These are phyloP conservation scores for Latrodectus hesperus DNA, from an alignment of 2,888 invertebrate genomes.

Conservation along the genomic window DNA sequence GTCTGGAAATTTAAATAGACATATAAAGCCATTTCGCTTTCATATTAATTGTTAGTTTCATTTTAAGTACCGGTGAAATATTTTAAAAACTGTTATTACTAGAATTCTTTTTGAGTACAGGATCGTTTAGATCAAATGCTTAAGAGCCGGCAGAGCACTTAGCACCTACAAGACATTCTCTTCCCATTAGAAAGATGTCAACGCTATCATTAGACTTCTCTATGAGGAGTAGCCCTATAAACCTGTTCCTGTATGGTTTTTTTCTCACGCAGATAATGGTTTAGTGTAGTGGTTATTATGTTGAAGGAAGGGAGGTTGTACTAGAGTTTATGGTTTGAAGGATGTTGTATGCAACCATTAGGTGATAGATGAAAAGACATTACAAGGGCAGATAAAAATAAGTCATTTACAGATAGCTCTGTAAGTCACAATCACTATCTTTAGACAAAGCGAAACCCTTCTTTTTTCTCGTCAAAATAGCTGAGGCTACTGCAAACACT, in stretches of 20 bases:
- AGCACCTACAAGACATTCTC: slow-evolving; percentile 48
- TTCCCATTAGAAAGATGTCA: slow-evolving; percentile 39
- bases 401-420: slow-evolving; percentile 51
- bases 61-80: no score
- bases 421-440: slow-evolving; percentile 41
- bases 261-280: slow-evolving; percentile 33
- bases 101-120: background rate
- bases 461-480: slow-evolving; percentile 31
- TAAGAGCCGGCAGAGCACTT: background rate
- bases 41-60: no score
- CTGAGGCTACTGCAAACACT: slow-evolving; percentile 46
- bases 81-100: slow-evolving; percentile 12
- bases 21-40: no score
- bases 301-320: slow-evolving; percentile 1
- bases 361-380: slow-evolving; percentile 37
- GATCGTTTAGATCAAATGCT: no score
- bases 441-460: slow-evolving; percentile 23
- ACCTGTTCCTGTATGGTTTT: slow-evolving; percentile 41
- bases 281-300: slow-evolving; percentile 32
- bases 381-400: slow-evolving; percentile 43
- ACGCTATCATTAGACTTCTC: slow-evolving; percentile 49
- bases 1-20: no score
- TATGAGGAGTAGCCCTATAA: slow-evolving; percentile 35
- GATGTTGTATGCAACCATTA: slow-evolving; percentile 18
- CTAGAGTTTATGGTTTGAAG: slow-evolving; percentile 46